A percentile compares a stretch with the other conserved stretches of the same genome.
phyloP scores from a whole-genome alignment of 2,113 vertebrate genomes.

The Ammodytes marinus region DNA sequence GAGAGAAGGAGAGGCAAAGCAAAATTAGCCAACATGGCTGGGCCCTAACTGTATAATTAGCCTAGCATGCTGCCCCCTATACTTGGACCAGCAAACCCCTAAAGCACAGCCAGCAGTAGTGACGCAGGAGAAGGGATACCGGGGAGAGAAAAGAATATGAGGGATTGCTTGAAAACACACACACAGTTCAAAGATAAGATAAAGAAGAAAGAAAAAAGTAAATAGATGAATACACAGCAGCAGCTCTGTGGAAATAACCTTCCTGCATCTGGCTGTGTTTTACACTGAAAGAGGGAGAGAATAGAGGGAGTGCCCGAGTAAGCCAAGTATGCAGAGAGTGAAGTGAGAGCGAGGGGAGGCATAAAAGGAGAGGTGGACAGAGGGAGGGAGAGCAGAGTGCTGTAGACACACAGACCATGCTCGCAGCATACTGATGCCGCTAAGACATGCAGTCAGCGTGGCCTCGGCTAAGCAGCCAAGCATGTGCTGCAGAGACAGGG shows the following conservation, averaged over 20 bases:
- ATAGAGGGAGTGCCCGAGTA: constrained; percentile 19
- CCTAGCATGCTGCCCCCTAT: constrained; percentile 39
- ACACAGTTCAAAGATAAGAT: constrained; percentile 18
- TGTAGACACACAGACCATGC: constrained; percentile 71
- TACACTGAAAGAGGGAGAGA: constrained; percentile 28
- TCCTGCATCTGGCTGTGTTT: constrained; percentile 21
- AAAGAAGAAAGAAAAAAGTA: constrained; percentile 18
- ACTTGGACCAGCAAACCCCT: constrained; percentile 36
- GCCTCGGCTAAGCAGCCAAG: constrained; percentile 68
- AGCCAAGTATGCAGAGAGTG: constrained; percentile 53
- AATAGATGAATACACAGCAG: constrained; percentile 16
- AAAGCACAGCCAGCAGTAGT: constrained; percentile 28
- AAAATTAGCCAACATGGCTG: constrained; percentile 61
- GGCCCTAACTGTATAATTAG: constrained; percentile 61
- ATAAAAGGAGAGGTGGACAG: constrained; percentile 59
- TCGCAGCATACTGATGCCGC: constrained; percentile 80
- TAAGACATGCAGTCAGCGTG: constrained; percentile 73
- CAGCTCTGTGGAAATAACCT: background rate
- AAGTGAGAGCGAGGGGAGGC: constrained; percentile 44
- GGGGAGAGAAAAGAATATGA: background rate
- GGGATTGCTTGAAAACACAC: background rate
- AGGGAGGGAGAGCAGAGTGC: constrained; percentile 48
- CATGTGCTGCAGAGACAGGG: constrained; percentile 63
- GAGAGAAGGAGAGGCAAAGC: constrained; percentile 42
- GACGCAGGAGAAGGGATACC: background rate